Evolutionary conservation across 2,888 invertebrate species (phyloP).

Genomic region (Rhagophthalmus giganteus): DNA sequence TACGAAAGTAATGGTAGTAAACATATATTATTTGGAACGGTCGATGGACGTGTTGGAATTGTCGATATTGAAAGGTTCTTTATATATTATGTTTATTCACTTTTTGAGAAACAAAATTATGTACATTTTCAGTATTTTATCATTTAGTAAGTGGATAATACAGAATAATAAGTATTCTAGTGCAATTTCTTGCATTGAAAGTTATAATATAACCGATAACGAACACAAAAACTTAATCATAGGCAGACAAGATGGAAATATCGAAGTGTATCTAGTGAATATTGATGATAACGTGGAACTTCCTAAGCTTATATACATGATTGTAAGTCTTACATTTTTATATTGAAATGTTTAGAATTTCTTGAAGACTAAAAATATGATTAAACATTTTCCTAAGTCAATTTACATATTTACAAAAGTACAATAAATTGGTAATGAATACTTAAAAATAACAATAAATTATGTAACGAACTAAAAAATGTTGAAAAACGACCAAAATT

Average conservation of each 20-base stretch:
- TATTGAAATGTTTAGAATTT: background rate
- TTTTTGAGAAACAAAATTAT: background rate
- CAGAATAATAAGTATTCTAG: constrained; percentile 49
- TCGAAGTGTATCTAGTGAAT: constrained; percentile 72
- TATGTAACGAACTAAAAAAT: background rate
- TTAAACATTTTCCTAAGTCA: no score
- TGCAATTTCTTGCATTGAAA: constrained; percentile 68
- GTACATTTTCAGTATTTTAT: constrained; percentile 46
- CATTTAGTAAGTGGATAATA: constrained; percentile 54
- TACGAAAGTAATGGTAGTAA: constrained; percentile 71
- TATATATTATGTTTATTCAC: background rate
- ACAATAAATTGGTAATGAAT: background rate
- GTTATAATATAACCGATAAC: constrained; percentile 70
- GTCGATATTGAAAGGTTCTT: constrained; percentile 63
- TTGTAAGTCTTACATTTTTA: constrained; percentile 53
- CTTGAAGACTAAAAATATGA: no score
- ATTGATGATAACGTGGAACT: constrained; percentile 58
- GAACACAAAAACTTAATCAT: constrained; percentile 71
- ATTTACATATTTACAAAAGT: no score
- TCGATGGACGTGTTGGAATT: constrained; percentile 86
- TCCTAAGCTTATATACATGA: constrained; percentile 61
- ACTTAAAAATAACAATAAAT: background rate
- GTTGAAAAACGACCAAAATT: background rate
- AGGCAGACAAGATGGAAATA: constrained; percentile 78
- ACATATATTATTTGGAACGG: constrained; percentile 80